Conservation (phyloP, 1,140 invertebrate genomes). For the Drosophila gunungcola region DNA sequence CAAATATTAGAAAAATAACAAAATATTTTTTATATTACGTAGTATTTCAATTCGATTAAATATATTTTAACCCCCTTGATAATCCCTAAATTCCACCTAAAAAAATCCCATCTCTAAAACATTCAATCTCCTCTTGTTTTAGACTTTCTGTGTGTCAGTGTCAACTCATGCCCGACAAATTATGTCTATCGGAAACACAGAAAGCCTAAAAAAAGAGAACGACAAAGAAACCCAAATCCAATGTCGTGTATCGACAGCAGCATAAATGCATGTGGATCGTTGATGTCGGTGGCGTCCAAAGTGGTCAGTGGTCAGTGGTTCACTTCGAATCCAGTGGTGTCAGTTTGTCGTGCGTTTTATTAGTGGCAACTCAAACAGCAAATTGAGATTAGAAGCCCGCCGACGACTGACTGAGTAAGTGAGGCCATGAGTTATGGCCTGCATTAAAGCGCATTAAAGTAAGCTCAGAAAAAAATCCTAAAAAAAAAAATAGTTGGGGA, state of each 20-base stretch:
- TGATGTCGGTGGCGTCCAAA: conserved; percentile 10
- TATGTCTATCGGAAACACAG: conserved; percentile 58
- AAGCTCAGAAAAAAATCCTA: conserved; percentile 17
- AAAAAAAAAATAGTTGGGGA: neutral
- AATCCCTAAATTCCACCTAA: too few relatives aligned
- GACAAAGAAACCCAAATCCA: conserved; percentile 22
- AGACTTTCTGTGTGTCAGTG: conserved; percentile 36
- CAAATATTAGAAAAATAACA: too few relatives aligned
- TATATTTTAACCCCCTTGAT: too few relatives aligned
- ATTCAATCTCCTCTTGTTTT: neutral
- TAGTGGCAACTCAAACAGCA: conserved; percentile 71
- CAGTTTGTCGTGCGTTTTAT: conserved; percentile 66
- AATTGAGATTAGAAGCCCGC: conserved; percentile 64
- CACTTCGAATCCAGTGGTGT: conserved; percentile 31
- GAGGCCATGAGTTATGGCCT: conserved; percentile 67
- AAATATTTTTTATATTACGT: too few relatives aligned
- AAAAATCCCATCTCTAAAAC: conserved; percentile 10
- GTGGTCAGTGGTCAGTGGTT: conserved; percentile 35
- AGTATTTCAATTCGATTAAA: too few relatives aligned
- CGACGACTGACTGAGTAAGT: conserved; percentile 44
- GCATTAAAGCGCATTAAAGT: conserved; percentile 63
- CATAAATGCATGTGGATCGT: conserved; percentile 41
- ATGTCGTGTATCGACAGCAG: conserved; percentile 32
- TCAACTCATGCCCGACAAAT: conserved; percentile 47
- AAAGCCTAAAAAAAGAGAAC: conserved; percentile 24